phyloP scores from a whole-genome alignment of 2,797 vertebrate species.

The Gallirallus australis region DNA sequence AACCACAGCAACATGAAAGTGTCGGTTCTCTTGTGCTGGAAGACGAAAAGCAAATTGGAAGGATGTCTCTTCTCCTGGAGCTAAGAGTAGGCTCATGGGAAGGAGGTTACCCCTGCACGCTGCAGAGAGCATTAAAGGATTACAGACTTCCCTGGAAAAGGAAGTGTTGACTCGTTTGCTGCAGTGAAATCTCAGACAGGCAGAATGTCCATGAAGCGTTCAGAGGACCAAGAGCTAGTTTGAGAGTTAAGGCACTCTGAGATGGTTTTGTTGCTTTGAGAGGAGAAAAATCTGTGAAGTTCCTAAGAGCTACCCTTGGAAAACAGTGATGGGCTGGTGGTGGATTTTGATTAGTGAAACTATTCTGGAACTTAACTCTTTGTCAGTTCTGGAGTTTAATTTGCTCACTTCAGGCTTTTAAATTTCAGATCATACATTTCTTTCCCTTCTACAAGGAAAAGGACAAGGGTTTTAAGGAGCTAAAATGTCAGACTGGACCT shows the following conservation, averaged over 20 bases:
- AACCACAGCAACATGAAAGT: not conserved
- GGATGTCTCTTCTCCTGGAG: fast-evolving
- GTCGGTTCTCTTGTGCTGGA: not conserved
- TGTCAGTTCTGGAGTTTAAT: not conserved
- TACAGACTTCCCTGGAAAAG: not conserved
- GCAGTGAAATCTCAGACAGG: not conserved
- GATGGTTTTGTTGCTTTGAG: not conserved
- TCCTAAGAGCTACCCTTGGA: not conserved
- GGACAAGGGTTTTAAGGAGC: not conserved
- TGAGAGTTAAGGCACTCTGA: not conserved
- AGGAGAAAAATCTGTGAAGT: not conserved
- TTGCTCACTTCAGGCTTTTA: not conserved
- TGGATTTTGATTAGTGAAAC: not conserved
- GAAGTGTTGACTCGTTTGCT: not conserved
- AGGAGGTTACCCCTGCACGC: not conserved
- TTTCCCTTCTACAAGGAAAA: not conserved
- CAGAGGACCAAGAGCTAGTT: not conserved
- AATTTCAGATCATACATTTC: not conserved
- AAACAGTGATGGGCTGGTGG: not conserved
- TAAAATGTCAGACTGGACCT: not conserved
- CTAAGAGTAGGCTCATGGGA: not conserved
- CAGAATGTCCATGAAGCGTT: not conserved
- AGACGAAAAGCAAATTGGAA: not conserved
- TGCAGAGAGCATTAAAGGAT: not conserved
- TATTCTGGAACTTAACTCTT: not conserved